Percentiles rank a stretch among this genome's conserved stretches.
Conservation (phyloP, 2,888 invertebrate species). For the Drosophila leonis region DNA sequence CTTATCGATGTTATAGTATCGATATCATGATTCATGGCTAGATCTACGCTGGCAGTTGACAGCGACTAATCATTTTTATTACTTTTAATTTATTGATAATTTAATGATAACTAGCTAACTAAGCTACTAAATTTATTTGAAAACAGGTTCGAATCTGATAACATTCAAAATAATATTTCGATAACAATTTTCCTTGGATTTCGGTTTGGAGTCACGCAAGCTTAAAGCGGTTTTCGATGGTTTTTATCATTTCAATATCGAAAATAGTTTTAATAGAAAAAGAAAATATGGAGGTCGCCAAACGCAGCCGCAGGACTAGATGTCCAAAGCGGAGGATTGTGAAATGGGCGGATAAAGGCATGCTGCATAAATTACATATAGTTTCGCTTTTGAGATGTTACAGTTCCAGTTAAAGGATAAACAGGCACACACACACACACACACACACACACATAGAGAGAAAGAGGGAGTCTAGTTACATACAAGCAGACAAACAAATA, state of each 20-base stretch:
- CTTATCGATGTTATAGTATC: background rate
- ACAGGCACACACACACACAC: background rate
- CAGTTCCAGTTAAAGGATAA: conserved; percentile 34
- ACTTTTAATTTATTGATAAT: background rate
- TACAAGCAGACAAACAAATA: conserved; percentile 40
- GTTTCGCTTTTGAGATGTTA: conserved; percentile 69
- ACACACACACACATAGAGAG: background rate
- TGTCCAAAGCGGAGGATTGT: conserved; percentile 21
- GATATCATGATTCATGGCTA: background rate
- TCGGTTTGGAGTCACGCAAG: background rate
- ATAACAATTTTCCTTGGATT: background rate
- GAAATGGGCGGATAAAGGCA: conserved; percentile 45
- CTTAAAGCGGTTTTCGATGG: background rate
- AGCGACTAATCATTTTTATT: background rate
- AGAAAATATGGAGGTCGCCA: conserved; percentile 12
- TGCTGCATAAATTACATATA: conserved; percentile 62
- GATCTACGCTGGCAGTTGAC: no score
- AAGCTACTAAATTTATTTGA: no score
- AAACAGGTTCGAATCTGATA: background rate
- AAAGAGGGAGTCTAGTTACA: background rate
- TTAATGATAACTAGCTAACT: background rate
- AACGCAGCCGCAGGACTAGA: conserved; percentile 38
- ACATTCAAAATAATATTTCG: background rate
- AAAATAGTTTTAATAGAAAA: conserved; percentile 9
- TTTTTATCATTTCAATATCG: background rate